phyloP scores from a whole-genome alignment of 2,888 invertebrate genomes.

The Acanthosepion lycidas region DNA sequence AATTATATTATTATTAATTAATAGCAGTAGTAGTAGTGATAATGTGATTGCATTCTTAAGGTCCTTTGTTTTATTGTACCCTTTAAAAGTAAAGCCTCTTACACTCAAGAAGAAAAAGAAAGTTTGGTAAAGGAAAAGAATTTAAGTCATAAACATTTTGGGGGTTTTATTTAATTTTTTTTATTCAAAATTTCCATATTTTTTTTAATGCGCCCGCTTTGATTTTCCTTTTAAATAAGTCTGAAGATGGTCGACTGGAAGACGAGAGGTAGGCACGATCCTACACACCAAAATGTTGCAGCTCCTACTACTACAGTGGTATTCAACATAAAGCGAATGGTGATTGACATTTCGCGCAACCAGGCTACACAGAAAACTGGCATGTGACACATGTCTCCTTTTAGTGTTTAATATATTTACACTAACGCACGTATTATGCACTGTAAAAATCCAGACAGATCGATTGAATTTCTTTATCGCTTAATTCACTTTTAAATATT shows the following conservation, averaged over 20 bases:
- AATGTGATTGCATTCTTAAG: background rate
- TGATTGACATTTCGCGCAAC: background rate
- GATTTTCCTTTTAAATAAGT: background rate
- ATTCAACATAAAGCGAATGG: background rate
- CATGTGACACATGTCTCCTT: constrained; percentile 6
- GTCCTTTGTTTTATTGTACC: background rate
- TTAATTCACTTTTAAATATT: background rate
- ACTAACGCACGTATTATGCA: background rate
- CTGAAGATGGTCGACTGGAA: background rate
- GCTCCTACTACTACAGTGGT: background rate
- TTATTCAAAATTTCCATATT: background rate
- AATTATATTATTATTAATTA: background rate
- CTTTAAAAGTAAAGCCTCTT: background rate
- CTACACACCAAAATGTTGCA: background rate
- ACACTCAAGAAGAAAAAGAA: background rate
- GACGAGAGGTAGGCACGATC: background rate
- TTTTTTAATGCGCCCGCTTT: background rate
- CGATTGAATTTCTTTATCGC: background rate
- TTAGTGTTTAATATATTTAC: background rate
- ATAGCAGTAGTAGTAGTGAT: background rate
- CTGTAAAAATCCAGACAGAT: background rate
- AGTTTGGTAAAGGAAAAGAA: background rate
- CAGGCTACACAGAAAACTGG: background rate
- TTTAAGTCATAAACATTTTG: no score
- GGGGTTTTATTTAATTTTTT: background rate